These are phyloP conservation scores for Catostylus mosaicus DNA, from an alignment of 30 jellyfish, hydroid and myxozoan genomes.

Conservation along the genomic window DNA sequence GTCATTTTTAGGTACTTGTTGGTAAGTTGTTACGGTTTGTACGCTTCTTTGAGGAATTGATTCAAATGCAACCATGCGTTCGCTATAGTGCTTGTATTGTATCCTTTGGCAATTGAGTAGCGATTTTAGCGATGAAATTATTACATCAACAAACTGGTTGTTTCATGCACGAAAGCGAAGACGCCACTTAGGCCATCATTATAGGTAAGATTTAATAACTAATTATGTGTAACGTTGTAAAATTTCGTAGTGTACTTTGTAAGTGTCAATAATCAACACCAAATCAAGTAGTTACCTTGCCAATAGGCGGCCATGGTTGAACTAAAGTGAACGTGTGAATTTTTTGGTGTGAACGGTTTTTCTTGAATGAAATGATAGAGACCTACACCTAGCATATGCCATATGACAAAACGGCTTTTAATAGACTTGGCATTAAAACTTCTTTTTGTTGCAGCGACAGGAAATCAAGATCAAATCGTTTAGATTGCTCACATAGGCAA, in stretches of 20 bases:
- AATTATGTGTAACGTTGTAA: too few species aligned
- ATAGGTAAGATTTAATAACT: too few species aligned
- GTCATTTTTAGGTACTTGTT: slow-evolving; percentile 34
- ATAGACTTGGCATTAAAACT: neutral
- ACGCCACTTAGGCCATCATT: too few species aligned
- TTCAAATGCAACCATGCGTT: slow-evolving; percentile 71
- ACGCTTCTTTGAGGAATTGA: slow-evolving; percentile 46
- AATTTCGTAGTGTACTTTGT: neutral
- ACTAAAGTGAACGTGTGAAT: neutral
- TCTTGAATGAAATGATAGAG: neutral
- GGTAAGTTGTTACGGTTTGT: slow-evolving; percentile 58
- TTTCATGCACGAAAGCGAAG: too few species aligned
- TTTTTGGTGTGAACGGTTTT: neutral
- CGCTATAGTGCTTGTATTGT: slow-evolving; percentile 26
- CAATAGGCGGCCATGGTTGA: neutral
- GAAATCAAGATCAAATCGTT: neutral
- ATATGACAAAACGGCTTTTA: neutral
- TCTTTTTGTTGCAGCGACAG: slow-evolving; percentile 17
- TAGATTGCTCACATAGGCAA: neutral
- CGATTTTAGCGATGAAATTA: neutral
- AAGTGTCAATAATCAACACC: neutral
- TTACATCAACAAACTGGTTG: neutral
- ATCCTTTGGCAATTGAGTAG: slow-evolving; percentile 21
- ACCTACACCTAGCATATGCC: neutral
- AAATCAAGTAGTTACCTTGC: neutral